These are phyloP conservation scores for Carassius carassius DNA, from an alignment of 2,113 vertebrate genomes.

Conservation along the genomic window DNA sequence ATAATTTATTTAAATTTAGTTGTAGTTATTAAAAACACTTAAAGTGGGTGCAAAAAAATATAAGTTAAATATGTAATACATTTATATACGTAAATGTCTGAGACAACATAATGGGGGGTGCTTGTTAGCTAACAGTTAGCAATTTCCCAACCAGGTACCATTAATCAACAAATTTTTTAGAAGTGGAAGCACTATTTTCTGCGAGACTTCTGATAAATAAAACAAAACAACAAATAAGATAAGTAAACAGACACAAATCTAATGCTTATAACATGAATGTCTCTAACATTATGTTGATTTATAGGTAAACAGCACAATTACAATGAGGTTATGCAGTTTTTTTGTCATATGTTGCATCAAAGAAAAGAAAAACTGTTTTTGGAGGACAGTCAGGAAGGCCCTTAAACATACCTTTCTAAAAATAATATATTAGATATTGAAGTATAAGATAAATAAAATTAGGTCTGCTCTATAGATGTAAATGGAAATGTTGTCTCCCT, in stretches of 20 bases:
- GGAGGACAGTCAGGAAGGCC: neutral
- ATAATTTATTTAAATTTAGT: too few relatives aligned
- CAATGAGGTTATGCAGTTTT: neutral
- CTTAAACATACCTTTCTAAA: neutral
- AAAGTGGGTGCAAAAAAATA: too few relatives aligned
- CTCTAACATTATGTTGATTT: neutral
- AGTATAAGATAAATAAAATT: neutral
- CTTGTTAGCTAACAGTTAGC: neutral
- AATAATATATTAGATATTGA: too few relatives aligned
- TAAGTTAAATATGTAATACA: too few relatives aligned
- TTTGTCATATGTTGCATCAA: neutral
- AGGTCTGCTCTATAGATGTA: neutral
- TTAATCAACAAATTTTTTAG: neutral
- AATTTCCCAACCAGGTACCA: neutral
- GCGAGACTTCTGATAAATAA: too few relatives aligned
- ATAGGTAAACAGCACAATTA: neutral
- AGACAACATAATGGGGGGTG: neutral
- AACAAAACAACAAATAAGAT: neutral
- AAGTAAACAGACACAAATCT: neutral
- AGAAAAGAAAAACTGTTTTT: neutral
- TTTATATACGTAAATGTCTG: neutral
- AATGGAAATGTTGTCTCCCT: neutral
- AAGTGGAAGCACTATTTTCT: neutral
- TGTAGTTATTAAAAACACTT: too few relatives aligned
- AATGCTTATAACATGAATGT: neutral